Evolutionary conservation across 2,888 invertebrate genomes (phyloP), one percentile per base, ranked within the genome.

Genomic region (Aphidoletes aphidimyza): DNA sequence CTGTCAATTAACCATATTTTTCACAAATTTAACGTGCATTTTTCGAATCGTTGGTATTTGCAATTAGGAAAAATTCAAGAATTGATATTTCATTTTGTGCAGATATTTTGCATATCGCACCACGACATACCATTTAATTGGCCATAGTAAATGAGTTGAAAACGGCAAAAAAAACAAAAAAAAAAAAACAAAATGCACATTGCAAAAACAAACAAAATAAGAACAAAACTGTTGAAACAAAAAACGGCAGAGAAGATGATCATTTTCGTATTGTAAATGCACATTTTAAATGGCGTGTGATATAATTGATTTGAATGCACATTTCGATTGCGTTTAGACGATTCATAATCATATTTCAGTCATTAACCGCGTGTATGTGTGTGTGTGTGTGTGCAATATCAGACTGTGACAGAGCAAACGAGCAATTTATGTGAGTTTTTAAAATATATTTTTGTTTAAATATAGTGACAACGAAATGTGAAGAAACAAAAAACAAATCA

Each of bases 1-100:
- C 81, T 81, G 81, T 81, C 81, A 81, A 81, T 81, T 81, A 81
- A 37, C 81, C 36, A 81, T 81, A 81, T 81, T 81, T 81, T 30
- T 22, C 11, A 22, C 6, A 19, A 37, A 37, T 81, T 81, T 81
- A 37, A 81, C 19, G 37, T n/a, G 17, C 37, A 81, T 81, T 17
- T 81, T 30, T 69, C 14, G 26, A 69, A 69, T 14, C 8, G 26
- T 22, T 54, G 69, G 14, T 30, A 19, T 30, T 30, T 17, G 69
- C 69, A 69, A 69, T 69, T 69, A 69, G 69, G 69, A 14, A 69
- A 30, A n/a, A n/a, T 1, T 69, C 69, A 69, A 30, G 30, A 69
- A 69, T 69, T 69, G 69, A 69, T 69, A 69, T 69, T 69, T 69
- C 69, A 69, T 69, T 69, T 69, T 69, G 22, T 54, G 54, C 17